A percentile compares a stretch with the other conserved stretches of the same genome.
These are phyloP conservation scores for Sinodicranocentrus sp. DNA, from an alignment of 2,888 invertebrate genomes.

Conservation along the genomic window DNA sequence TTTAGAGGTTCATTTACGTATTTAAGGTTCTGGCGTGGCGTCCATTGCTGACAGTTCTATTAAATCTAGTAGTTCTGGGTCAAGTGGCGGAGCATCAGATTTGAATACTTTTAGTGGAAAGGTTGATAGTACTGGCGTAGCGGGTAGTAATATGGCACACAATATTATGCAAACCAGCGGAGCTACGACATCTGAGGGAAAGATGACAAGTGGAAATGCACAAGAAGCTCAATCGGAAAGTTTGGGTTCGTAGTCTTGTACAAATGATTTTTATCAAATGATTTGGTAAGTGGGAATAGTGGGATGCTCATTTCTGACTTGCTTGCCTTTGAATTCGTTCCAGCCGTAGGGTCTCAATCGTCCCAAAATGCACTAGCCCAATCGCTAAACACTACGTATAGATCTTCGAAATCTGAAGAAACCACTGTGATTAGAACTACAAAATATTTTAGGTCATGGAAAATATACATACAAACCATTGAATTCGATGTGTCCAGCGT, in stretches of 20 bases:
- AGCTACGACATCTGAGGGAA: too few species aligned
- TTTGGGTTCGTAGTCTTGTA: neutral
- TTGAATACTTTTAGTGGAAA: too few species aligned
- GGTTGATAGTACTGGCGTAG: too few species aligned
- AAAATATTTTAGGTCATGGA: slow-evolving; percentile 41
- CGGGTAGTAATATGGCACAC: too few species aligned
- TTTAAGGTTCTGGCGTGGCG: too few species aligned
- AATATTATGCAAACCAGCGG: too few species aligned
- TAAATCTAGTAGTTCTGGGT: too few species aligned
- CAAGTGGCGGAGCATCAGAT: too few species aligned
- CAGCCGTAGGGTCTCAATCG: neutral
- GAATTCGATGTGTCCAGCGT: slow-evolving; percentile 35
- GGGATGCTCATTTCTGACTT: neutral
- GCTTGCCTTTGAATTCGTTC: neutral
- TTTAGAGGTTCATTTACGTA: too few species aligned
- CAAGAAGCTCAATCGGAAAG: neutral
- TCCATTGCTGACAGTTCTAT: too few species aligned
- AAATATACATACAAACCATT: slow-evolving; percentile 48
- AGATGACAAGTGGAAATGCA: too few species aligned
- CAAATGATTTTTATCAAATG: neutral
- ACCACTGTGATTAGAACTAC: slow-evolving; percentile 19
- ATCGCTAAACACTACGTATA: neutral
- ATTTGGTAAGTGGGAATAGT: neutral
- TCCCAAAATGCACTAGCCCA: neutral
- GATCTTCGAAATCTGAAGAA: slow-evolving; percentile 29